phyloP scores from a whole-genome alignment of 2,888 invertebrate genomes.

The Pristionchus exspectatus region DNA sequence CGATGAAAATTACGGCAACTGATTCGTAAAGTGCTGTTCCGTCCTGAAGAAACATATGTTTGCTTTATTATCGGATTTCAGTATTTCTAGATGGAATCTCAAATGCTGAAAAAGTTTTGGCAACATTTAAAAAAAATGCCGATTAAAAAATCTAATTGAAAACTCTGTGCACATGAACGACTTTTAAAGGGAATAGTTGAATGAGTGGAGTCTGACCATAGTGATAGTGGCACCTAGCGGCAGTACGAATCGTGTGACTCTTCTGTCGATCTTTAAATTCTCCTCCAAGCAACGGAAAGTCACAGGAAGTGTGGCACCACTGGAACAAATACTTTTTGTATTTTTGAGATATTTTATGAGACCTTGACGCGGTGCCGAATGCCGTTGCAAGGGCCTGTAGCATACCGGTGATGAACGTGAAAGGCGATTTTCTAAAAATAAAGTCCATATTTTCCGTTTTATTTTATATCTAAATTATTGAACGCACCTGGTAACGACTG shows the following conservation, averaged over 20 bases:
- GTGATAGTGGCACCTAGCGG: slow-evolving; percentile 98
- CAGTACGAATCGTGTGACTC: slow-evolving; percentile 92
- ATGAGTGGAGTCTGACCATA: slow-evolving; percentile 70
- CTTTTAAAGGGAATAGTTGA: too few relatives aligned
- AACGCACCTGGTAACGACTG: slow-evolving; percentile 83
- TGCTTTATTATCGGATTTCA: too few relatives aligned
- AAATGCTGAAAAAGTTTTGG: too few relatives aligned
- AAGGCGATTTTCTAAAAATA: slow-evolving; percentile 80
- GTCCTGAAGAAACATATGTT: slow-evolving; percentile 61
- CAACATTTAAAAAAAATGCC: not conserved
- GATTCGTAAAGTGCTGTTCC: slow-evolving; percentile 89
- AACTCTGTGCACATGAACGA: too few relatives aligned
- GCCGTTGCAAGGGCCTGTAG: slow-evolving; percentile 94
- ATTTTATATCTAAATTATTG: not conserved
- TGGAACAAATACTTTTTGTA: slow-evolving; percentile 56
- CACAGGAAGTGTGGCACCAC: slow-evolving; percentile 92
- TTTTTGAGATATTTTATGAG: not conserved
- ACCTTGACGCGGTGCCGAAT: slow-evolving; percentile 94
- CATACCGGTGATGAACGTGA: slow-evolving; percentile 82
- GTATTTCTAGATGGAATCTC: too few relatives aligned
- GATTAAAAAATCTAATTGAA: not conserved
- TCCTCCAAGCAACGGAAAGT: slow-evolving; percentile 93
- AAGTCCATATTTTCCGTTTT: slow-evolving; percentile 52
- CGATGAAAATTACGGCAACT: slow-evolving; percentile 96
- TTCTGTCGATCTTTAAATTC: slow-evolving; percentile 88